Percentiles rank a stretch among this genome's conserved stretches.
These are phyloP conservation scores for Boulengeromyrus knoepffleri DNA, from an alignment of 2,113 vertebrate species.

Conservation along the genomic window DNA sequence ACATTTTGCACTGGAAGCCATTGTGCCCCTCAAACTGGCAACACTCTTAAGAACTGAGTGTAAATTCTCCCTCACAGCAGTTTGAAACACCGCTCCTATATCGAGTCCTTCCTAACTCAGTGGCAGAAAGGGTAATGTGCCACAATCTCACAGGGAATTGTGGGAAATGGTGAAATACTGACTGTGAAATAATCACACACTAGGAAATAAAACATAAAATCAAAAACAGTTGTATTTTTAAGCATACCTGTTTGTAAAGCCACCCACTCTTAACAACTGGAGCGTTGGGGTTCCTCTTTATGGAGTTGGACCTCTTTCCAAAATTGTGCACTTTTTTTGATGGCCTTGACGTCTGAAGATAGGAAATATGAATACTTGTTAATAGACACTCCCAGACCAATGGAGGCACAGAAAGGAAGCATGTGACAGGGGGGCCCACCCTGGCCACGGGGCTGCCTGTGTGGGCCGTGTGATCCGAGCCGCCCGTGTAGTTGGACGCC, in stretches of 20 bases:
- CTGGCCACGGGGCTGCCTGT: constrained; percentile 75
- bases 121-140: neutral
- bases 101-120: neutral
- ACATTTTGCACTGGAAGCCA: neutral
- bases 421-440: constrained; percentile 56
- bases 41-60: neutral
- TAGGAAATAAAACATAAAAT: neutral
- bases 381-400: neutral
- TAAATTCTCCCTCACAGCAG: neutral
- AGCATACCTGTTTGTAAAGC: constrained; percentile 93
- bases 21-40: neutral
- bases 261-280: constrained; percentile 84
- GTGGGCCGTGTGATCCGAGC: constrained; percentile 76
- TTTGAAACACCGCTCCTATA: neutral
- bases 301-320: constrained; percentile 94
- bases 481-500: constrained; percentile 76
- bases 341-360: constrained; percentile 77
- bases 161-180: neutral
- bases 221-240: neutral
- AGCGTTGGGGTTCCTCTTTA: constrained; percentile 89
- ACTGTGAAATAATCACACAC: neutral
- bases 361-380: neutral
- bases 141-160: neutral
- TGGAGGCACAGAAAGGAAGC: neutral
- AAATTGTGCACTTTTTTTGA: constrained; percentile 97